Evolutionary conservation across 2,113 vertebrate species (phyloP).

Genomic region (Anguilla rostrata): DNA sequence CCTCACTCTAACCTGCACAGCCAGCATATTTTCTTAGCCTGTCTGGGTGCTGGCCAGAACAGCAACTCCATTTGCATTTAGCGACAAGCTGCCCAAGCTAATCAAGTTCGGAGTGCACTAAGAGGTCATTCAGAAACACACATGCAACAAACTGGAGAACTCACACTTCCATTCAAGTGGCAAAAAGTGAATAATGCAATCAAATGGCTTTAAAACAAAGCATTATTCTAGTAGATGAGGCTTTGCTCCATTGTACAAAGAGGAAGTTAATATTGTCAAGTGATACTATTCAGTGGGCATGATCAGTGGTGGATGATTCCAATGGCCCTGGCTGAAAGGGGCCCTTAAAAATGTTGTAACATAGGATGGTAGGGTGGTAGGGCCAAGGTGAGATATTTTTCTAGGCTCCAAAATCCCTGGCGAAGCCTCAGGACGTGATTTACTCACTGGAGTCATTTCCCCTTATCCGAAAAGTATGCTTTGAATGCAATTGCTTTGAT

Average conservation of each 20-base stretch:
- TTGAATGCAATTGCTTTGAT: conserved; percentile 55
- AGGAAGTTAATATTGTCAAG: neutral
- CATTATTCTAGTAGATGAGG: no score
- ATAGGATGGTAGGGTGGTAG: no score
- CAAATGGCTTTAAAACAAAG: neutral
- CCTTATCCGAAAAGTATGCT: conserved; percentile 46
- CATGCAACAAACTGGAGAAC: no score
- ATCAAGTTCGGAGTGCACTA: conserved; percentile 62
- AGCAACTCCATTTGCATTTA: conserved; percentile 70
- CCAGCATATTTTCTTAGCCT: conserved; percentile 63
- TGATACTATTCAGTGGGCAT: no score
- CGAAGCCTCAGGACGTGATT: conserved; percentile 8
- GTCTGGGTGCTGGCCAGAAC: conserved; percentile 59
- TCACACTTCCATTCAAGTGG: no score
- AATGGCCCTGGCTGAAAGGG: no score
- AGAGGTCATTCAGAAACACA: conserved; percentile 3
- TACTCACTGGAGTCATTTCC: conserved; percentile 37
- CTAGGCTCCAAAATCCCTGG: no score
- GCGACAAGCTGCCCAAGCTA: conserved; percentile 42
- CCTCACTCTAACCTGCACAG: conserved; percentile 65
- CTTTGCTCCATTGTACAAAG: neutral
- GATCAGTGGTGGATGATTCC: no score
- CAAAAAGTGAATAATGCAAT: neutral
- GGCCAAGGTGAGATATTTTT: no score
- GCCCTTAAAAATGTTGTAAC: no score